Evolutionary conservation across 1,140 invertebrate species (phyloP).

Genomic region (Drosophila chauvacae): DNA sequence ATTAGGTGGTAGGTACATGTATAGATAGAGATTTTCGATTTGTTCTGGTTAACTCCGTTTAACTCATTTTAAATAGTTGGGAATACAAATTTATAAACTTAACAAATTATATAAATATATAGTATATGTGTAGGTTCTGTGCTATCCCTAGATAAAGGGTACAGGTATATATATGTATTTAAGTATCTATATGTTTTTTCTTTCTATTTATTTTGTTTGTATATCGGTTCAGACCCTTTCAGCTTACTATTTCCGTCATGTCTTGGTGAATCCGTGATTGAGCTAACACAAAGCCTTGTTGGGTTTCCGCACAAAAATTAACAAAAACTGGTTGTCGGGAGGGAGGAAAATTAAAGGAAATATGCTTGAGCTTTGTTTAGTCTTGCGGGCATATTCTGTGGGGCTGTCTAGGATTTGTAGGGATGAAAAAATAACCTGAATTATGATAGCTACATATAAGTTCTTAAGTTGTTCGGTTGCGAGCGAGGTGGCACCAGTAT

Average conservation of each 20-base stretch:
- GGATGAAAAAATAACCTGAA: not conserved
- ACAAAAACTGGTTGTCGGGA: not conserved
- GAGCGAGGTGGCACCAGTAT: constrained; percentile 28
- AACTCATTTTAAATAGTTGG: constrained; percentile 59
- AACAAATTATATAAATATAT: constrained; percentile 66
- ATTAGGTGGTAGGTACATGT: constrained; percentile 60
- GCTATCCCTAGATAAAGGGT: constrained; percentile 28
- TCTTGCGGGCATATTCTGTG: not conserved
- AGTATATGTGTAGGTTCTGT: constrained; percentile 33
- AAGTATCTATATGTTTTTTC: constrained; percentile 14
- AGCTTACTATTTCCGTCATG: not conserved
- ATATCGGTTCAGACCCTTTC: constrained; percentile 42
- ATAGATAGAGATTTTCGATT: constrained; percentile 63
- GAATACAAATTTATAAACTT: constrained; percentile 71
- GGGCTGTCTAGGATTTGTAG: not conserved
- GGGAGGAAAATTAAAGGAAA: not conserved
- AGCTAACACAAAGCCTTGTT: constrained; percentile 2
- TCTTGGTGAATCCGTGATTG: constrained; percentile 3
- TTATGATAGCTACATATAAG: constrained; percentile 6
- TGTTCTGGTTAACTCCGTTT: constrained; percentile 38
- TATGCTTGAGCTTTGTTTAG: not conserved
- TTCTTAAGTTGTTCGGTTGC: constrained; percentile 1
- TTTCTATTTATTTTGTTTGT: constrained; percentile 9
- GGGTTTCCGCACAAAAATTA: not conserved
- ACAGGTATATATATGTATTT: constrained; percentile 37